phyloP scores from a whole-genome alignment of 2,797 vertebrate species.

The Tarsius wallacei region DNA sequence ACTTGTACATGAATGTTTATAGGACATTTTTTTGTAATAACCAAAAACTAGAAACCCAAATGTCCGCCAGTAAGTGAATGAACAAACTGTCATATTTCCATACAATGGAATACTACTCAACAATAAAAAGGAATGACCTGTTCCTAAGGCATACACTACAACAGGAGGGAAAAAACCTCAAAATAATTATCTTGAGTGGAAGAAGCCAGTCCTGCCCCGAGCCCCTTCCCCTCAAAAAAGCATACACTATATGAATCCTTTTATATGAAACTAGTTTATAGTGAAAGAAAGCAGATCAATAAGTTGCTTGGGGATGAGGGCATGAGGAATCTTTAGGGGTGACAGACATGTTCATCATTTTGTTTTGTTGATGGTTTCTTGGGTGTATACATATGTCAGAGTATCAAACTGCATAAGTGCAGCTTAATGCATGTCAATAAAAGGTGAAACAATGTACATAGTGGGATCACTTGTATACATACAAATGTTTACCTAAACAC shows the following conservation, averaged over 20 bases:
- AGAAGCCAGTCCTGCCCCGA: background rate
- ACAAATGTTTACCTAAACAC: background rate
- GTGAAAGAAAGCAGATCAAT: background rate
- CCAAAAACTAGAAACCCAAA: background rate
- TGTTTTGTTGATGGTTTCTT: background rate
- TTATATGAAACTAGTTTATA: background rate
- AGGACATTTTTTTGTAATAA: background rate
- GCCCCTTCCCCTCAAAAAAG: background rate
- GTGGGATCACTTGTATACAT: background rate
- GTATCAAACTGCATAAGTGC: background rate
- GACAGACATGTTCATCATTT: background rate
- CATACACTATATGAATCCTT: background rate
- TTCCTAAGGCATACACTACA: background rate
- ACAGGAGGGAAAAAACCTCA: background rate
- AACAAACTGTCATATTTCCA: slow-evolving; percentile 7
- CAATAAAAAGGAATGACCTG: background rate
- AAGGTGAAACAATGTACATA: background rate
- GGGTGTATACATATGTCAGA: background rate
- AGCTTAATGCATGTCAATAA: background rate
- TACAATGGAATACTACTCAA: background rate
- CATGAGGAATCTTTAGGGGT: background rate
- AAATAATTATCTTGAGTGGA: background rate
- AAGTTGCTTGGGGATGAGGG: background rate
- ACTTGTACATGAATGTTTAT: background rate
- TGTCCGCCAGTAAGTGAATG: background rate